Evolutionary conservation across 2,888 invertebrate genomes (phyloP).

Genomic region (Leucoptera coffeella): DNA sequence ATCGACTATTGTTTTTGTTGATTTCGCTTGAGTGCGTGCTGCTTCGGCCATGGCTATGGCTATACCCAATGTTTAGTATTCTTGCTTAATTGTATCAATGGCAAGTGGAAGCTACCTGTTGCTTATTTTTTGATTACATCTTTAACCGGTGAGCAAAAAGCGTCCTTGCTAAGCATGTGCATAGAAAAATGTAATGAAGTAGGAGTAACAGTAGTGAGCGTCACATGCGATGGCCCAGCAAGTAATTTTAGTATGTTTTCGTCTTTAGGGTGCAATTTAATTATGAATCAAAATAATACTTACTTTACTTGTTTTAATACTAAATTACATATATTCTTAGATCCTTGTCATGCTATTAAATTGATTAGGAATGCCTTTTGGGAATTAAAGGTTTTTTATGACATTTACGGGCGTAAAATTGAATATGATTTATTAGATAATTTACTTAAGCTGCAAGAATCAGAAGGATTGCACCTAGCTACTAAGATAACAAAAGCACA

Average conservation of each 20-base stretch:
- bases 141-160: too few species aligned
- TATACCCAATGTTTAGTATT: too few species aligned
- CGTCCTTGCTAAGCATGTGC: too few species aligned
- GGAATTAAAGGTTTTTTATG: conserved; percentile 1
- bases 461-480: too few species aligned
- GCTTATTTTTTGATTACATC: too few species aligned
- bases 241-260: not conserved
- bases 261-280: not conserved
- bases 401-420: conserved; percentile 1
- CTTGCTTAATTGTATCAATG: too few species aligned
- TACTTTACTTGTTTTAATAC: not conserved
- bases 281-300: not conserved
- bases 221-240: not conserved
- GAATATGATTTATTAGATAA: conserved; percentile 4
- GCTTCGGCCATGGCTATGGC: too few species aligned
- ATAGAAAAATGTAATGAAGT: not conserved
- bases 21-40: too few species aligned
- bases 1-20: too few species aligned
- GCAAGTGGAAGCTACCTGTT: too few species aligned
- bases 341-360: not conserved
- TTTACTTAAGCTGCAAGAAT: conserved; percentile 7
- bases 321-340: not conserved
- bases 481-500: too few species aligned
- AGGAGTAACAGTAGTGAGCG: not conserved
- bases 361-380: conserved; percentile 1